Evolutionary conservation across 1,140 invertebrate genomes (phyloP).

Genomic region (Amyelois transitella): DNA sequence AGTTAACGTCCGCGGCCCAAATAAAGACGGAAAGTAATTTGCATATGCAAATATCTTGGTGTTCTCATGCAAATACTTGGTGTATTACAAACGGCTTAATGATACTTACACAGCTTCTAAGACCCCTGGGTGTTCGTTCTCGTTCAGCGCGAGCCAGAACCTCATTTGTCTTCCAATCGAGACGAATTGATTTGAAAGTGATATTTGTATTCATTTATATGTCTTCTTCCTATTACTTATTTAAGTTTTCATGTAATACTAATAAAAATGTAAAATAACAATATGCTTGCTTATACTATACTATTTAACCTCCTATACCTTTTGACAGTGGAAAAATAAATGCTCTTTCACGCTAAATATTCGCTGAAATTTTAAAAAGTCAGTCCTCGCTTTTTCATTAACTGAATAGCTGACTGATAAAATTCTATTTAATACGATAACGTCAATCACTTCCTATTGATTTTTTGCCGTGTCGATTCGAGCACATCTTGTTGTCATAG

Average conservation of each 20-base stretch:
- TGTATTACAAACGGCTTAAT: slow-evolving; percentile 70
- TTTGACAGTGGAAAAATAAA: too few relatives aligned
- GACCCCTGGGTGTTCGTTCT: slow-evolving; percentile 29
- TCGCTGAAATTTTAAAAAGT: background rate
- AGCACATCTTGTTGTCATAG: slow-evolving; percentile 10
- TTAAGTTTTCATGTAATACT: background rate
- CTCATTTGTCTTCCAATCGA: slow-evolving; percentile 36
- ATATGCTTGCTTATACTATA: too few relatives aligned
- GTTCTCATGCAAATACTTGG: slow-evolving; percentile 66
- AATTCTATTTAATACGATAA: slow-evolving; percentile 3
- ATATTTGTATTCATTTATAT: background rate
- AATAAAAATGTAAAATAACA: too few relatives aligned
- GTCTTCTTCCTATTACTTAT: background rate
- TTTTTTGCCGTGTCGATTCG: background rate
- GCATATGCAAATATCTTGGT: slow-evolving; percentile 67
- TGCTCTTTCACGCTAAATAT: too few relatives aligned
- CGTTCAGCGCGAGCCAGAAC: slow-evolving; percentile 7
- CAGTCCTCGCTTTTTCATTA: background rate
- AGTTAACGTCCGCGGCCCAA: slow-evolving; percentile 58
- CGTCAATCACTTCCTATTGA: slow-evolving; percentile 20
- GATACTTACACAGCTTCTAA: slow-evolving; percentile 53
- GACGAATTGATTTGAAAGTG: slow-evolving; percentile 3
- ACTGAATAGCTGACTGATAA: background rate
- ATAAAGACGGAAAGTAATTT: slow-evolving; percentile 70
- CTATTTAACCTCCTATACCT: too few relatives aligned